A percentile compares a stretch with the other conserved stretches of the same genome.
These are phyloP conservation scores for Leontocebus nigricollis DNA, from an alignment of 2,797 vertebrate species.

Conservation along the genomic window DNA sequence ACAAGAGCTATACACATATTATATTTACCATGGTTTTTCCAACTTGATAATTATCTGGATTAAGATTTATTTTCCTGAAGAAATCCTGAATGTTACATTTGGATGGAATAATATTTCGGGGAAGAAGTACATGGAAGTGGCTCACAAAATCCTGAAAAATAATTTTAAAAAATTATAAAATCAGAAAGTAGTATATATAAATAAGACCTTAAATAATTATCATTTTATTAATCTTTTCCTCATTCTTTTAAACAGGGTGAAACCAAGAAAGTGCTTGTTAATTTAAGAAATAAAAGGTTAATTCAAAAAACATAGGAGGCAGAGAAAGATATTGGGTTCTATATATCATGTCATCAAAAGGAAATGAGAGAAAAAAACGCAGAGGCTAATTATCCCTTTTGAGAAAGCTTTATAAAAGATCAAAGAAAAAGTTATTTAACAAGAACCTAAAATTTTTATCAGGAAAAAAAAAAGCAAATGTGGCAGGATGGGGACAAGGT, in stretches of 20 bases:
- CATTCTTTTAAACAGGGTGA: constrained; percentile 44
- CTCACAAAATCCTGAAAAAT: constrained; percentile 92
- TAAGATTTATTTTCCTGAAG: constrained; percentile 89
- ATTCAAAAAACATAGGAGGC: neutral
- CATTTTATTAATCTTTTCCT: constrained; percentile 5
- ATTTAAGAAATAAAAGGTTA: constrained; percentile 48
- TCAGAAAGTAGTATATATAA: neutral
- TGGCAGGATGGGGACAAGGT: neutral
- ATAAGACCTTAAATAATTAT: constrained; percentile 11
- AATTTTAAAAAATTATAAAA: constrained; percentile 51
- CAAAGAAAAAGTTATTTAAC: constrained; percentile 40
- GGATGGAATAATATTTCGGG: constrained; percentile 86
- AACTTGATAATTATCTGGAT: constrained; percentile 94
- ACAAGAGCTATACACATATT: neutral
- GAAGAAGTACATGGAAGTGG: constrained; percentile 94
- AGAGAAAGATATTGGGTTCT: neutral
- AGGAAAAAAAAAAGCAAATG: neutral
- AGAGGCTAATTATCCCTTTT: neutral
- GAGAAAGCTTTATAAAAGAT: constrained; percentile 19
- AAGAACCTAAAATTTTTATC: constrained; percentile 16
- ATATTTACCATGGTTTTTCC: constrained; percentile 94
- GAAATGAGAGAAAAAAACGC: neutral
- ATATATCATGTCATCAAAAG: constrained; percentile 15
- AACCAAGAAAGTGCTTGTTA: constrained; percentile 36
- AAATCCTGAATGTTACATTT: constrained; percentile 91